These are phyloP conservation scores for Tromatobia lineatoria DNA, from an alignment of 2,888 invertebrate genomes.

Conservation along the genomic window DNA sequence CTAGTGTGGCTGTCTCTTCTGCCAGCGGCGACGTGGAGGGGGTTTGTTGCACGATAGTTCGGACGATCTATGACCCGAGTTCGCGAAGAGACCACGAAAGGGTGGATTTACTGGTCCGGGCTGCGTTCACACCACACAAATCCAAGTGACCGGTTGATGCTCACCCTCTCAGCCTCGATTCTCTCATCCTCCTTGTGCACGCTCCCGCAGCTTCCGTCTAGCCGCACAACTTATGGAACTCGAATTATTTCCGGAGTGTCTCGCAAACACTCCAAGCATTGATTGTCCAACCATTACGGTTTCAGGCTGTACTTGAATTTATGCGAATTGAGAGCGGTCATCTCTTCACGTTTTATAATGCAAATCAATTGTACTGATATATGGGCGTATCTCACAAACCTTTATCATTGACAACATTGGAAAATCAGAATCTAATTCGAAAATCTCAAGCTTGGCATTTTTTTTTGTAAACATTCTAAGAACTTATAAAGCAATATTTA, in stretches of 20 bases:
- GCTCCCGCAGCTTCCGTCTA: conserved; percentile 74
- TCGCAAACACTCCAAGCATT: conserved; percentile 45
- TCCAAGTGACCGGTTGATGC: conserved; percentile 84
- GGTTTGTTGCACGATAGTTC: conserved; percentile 83
- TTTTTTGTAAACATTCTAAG: too few relatives aligned
- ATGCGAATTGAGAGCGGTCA: neutral
- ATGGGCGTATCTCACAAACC: too few relatives aligned
- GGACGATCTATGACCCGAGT: conserved; percentile 84
- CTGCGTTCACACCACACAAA: conserved; percentile 85
- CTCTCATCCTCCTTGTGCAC: conserved; percentile 69
- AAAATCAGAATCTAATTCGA: too few relatives aligned
- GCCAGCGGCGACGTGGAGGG: conserved; percentile 61
- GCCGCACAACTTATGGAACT: conserved; percentile 80
- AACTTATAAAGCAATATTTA: too few relatives aligned
- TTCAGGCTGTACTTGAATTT: neutral
- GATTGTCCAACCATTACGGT: conserved; percentile 46
- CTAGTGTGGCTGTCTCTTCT: conserved; percentile 54
- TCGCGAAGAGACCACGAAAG: conserved; percentile 84
- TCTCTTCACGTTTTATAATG: neutral
- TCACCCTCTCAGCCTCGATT: conserved; percentile 67
- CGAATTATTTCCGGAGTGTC: conserved; percentile 75
- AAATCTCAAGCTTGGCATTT: too few relatives aligned
- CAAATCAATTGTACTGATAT: neutral
- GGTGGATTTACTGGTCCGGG: conserved; percentile 84
- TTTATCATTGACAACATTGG: too few relatives aligned